phyloP scores from a whole-genome alignment of 2,888 invertebrate genomes.

The Nematopogon swammerdamellus region DNA sequence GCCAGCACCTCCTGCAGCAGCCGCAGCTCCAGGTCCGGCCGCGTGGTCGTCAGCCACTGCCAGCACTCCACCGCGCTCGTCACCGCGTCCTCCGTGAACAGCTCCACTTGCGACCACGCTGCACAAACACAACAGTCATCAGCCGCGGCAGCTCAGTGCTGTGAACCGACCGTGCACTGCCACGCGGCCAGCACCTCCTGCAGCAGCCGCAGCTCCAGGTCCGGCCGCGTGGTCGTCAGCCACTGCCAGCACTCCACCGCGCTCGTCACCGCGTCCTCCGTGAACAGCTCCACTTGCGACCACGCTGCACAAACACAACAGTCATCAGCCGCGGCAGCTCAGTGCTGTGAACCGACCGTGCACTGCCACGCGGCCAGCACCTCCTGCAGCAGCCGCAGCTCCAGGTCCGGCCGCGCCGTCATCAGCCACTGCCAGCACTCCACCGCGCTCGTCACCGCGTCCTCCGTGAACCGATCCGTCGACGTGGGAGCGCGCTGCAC shows the following conservation, averaged over 20 bases:
- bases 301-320: too few relatives aligned
- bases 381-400: slow-evolving; percentile 73
- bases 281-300: slow-evolving; percentile 89
- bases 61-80: slow-evolving; percentile 94
- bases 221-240: slow-evolving; percentile 90
- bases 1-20: slow-evolving; percentile 69
- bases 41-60: slow-evolving; percentile 96
- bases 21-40: slow-evolving; percentile 85
- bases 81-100: slow-evolving; percentile 89
- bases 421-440: slow-evolving; percentile 99
- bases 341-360: slow-evolving; percentile 65
- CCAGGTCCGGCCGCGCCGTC: slow-evolving; percentile 88
- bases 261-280: slow-evolving; percentile 82
- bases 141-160: slow-evolving; percentile 12
- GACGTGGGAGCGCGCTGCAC: slow-evolving; percentile 78
- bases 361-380: slow-evolving; percentile 87
- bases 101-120: slow-evolving; percentile 83
- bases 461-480: slow-evolving; percentile 79
- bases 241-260: slow-evolving; percentile 99
- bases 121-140: background rate
- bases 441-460: slow-evolving; percentile 85
- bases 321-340: background rate
- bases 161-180: slow-evolving; percentile 89
- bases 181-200: slow-evolving; percentile 74
- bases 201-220: slow-evolving; percentile 85